Base-by-base conservation (phyloP, 1,140 invertebrate species). In the Zaprionus africanus region DNA sequence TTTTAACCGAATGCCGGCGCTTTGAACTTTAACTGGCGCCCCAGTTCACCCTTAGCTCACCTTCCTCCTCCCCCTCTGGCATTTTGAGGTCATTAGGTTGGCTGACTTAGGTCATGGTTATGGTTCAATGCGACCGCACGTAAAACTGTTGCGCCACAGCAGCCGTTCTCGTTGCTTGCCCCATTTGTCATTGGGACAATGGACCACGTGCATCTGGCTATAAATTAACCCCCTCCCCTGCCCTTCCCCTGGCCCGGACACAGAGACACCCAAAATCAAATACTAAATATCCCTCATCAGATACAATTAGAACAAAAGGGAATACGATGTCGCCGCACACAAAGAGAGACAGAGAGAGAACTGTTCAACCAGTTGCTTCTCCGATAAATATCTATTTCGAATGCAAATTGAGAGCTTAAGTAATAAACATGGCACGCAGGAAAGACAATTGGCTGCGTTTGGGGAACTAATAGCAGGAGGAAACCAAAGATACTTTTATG, bases 21-120 rank as follows among this genome's bases (percentile, higher is more conserved):
- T 76, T 66, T 76, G 76, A 79, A 79, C 73, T 79, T 76, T 79
- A 58, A 58, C 76, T 65, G 22, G 34, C 38, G 17, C 12, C 28
- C 41, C 22, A n/a, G 22, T 22, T 22, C 19, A 34, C 13, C 53
- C 38, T 7, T 7, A 0, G 6, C 46, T 22, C 28, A 9, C 34
- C 17, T 36, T 3, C 38, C n/a, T 26, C 12, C 19, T 0, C n/a
- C 1, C 57, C 34, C 12, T 13, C 12, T 15, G 19, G 26, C 15
- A 24, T 17, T 26, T 71, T 19, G 73, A 60, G 73, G 73, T 70
- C 67, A 76, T 60, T 76, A 57, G 68, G 68, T 72, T 76, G 51
- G 26, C 67, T 59, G 31, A 53, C 74, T 72, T 62, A 57, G 74
- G 74, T 73, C 74, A 76, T 54, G 74, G 74, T 66, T 72, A 61